Conservation (phyloP, 2,888 invertebrate genomes). For the Drosophila buzzatii region DNA sequence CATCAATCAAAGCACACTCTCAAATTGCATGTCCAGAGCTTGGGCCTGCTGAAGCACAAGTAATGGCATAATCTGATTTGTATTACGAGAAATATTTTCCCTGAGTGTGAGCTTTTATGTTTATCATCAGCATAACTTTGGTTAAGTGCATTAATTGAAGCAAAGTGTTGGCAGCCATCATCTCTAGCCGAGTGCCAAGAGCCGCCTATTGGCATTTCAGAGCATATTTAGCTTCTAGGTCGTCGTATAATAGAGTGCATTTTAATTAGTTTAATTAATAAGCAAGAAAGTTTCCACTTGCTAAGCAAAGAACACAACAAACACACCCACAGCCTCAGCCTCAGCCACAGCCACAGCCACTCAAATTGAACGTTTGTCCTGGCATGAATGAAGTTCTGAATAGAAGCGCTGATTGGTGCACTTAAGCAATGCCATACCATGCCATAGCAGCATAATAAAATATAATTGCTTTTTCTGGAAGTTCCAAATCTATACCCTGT, state of each 20-base stretch:
- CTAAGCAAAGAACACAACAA: not conserved
- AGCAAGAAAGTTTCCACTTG: constrained; percentile 41
- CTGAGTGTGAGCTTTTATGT: constrained; percentile 36
- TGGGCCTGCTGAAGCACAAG: constrained; percentile 6
- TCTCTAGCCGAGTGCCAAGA: not conserved
- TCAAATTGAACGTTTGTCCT: constrained; percentile 39
- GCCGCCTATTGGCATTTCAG: not conserved
- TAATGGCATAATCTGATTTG: constrained; percentile 64
- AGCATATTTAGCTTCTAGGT: constrained; percentile 5
- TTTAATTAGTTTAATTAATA: constrained; percentile 78
- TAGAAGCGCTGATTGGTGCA: constrained; percentile 46
- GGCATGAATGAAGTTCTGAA: constrained; percentile 33
- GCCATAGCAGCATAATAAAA: no score
- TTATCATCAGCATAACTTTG: constrained; percentile 44
- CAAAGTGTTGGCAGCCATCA: constrained; percentile 29
- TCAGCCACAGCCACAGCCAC: not conserved
- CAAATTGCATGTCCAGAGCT: not conserved
- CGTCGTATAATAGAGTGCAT: constrained; percentile 40
- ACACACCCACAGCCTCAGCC: no score
- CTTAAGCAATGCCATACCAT: constrained; percentile 1
- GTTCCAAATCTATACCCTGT: not conserved
- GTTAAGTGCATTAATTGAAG: constrained; percentile 52
- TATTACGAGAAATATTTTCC: constrained; percentile 28
- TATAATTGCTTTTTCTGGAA: not conserved
- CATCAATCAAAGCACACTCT: constrained; percentile 27